Evolutionary conservation across 2,888 invertebrate species (phyloP), one percentile per base, ranked within the genome.

Genomic region (Elegia similella): DNA sequence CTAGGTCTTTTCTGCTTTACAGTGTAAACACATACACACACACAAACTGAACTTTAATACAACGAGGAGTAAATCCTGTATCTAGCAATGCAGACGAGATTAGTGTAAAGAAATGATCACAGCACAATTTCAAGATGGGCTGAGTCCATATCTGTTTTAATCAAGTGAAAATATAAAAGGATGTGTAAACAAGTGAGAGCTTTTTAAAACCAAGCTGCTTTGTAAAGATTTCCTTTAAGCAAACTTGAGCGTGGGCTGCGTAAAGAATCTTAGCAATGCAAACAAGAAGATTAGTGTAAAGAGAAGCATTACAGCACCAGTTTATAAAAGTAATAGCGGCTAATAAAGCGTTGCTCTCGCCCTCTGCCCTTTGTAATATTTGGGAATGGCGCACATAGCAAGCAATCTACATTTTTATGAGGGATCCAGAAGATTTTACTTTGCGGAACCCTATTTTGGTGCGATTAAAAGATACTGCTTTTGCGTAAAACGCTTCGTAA

Each of bases 331-430:
- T 70, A 69, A 67, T 63, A 67, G 69, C 69, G 67, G 60, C 65
- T 72, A 75, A 75, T 76, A 76, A 76, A 77, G 68, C 71, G 69
- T 68, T 64, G 66, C 63, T 68, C 65, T 62, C 59, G 44, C 15
- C 32, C 48, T 48, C 29, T 63, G 58, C 68, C 69, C 69, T 67
- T 70, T 72, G 68, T 69, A 68, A 69, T 63, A 64, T 68, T 64
- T 63, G 65, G 57, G 60, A 62, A 64, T 62, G 64, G 65, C 59
- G 61, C 59, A 63, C 65, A 70, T 69, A 73, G 64, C 65, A 64
- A 69, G 72, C 70, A 70, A 78, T 80, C 80, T 75, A 67, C 73
- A 75, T 80, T 76, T 79, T 80, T 76, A 80, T 75, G 68, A 71
- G 66, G 65, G 65, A 63, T 63, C 63, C 73, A 70, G 71, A 71